Evolutionary conservation across 2,888 invertebrate species (phyloP).

Genomic region (Fragum sueziense): DNA sequence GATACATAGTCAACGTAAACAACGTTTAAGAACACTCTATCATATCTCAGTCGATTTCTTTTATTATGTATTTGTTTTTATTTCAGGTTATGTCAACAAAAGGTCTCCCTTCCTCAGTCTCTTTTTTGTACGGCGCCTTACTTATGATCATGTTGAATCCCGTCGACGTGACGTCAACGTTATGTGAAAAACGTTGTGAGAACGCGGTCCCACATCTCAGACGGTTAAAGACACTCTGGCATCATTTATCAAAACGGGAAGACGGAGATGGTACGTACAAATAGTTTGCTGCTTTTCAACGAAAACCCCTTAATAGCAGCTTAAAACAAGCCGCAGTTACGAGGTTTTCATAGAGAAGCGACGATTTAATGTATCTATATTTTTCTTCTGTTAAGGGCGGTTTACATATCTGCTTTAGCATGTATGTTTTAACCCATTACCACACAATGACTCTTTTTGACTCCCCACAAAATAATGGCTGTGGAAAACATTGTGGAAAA

Average conservation of each 20-base stretch:
- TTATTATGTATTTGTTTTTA: too few species aligned
- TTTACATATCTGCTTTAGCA: too few species aligned
- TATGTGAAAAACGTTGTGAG: conserved; percentile 57
- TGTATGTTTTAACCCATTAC: background rate
- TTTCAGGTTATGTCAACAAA: conserved; percentile 61
- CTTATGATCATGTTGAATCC: conserved; percentile 57
- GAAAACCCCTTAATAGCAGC: too few species aligned
- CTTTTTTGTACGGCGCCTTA: conserved; percentile 57
- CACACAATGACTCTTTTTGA: background rate
- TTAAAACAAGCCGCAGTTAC: too few species aligned
- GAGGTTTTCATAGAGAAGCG: too few species aligned
- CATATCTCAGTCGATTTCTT: too few species aligned
- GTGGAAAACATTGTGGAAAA: background rate
- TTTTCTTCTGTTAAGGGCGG: too few species aligned
- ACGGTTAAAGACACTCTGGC: conserved; percentile 50
- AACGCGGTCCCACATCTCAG: conserved; percentile 52
- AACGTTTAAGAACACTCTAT: too few species aligned
- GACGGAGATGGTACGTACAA: conserved; percentile 42
- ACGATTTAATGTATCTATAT: too few species aligned
- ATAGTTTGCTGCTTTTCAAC: background rate
- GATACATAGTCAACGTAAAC: too few species aligned
- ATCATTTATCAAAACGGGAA: conserved; percentile 55
- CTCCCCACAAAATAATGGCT: too few species aligned
- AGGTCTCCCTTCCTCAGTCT: conserved; percentile 47
- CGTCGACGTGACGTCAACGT: conserved; percentile 44